These are phyloP conservation scores for Cyphomyrus discorhynchus DNA, from an alignment of 2,113 vertebrate species.

Conservation along the genomic window DNA sequence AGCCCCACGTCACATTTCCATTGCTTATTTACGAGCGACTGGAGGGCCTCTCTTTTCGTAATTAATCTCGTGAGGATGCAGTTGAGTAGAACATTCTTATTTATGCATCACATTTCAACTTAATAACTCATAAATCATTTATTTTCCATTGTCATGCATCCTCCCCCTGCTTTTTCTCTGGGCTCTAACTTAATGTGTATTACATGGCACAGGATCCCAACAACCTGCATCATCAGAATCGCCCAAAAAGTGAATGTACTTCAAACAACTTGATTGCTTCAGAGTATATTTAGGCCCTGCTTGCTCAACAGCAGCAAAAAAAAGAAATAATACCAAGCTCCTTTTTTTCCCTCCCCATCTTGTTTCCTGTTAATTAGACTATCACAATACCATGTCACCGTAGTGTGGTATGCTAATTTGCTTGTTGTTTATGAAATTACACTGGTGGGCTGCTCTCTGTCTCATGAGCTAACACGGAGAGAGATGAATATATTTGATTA, in stretches of 20 bases:
- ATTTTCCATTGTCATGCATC: background rate
- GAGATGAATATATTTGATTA: background rate
- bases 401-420: constrained; percentile 7
- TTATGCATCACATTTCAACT: background rate
- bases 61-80: background rate
- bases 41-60: background rate
- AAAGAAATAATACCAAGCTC: background rate
- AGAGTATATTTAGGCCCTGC: background rate
- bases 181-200: background rate
- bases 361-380: constrained; percentile 13
- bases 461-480: background rate
- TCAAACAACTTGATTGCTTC: background rate
- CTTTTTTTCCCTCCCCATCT: background rate
- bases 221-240: background rate
- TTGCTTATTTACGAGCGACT: background rate
- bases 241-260: background rate
- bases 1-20: background rate
- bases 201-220: background rate
- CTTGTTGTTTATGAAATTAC: constrained; percentile 14
- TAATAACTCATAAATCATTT: constrained; percentile 1
- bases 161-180: background rate
- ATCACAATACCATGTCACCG: constrained; percentile 12
- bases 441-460: background rate
- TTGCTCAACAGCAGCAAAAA: constrained; percentile 7
- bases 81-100: background rate